Conservation (phyloP, 2,797 vertebrate genomes). For the Lepus oiostolus region DNA sequence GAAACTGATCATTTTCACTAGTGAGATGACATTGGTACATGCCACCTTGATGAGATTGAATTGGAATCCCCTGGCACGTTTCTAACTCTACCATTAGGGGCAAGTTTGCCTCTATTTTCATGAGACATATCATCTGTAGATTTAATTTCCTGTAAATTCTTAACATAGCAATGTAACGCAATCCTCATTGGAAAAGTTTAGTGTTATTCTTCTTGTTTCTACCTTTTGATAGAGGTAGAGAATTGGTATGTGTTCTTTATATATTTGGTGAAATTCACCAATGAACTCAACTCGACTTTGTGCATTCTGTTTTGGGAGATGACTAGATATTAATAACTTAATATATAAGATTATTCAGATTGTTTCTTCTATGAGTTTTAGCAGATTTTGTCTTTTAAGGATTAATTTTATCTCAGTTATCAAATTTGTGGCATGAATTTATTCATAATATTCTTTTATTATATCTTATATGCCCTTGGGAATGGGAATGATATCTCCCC, state of each 20-base stretch:
- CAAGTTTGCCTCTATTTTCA: not conserved
- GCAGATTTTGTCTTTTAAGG: not conserved
- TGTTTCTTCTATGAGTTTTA: not conserved
- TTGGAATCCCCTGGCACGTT: too few species aligned
- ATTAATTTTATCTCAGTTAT: not conserved
- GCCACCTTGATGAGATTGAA: too few species aligned
- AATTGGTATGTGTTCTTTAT: not conserved
- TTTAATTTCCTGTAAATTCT: not conserved
- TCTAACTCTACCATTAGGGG: too few species aligned
- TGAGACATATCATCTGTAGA: not conserved
- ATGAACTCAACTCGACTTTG: not conserved
- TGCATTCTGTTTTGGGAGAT: not conserved
- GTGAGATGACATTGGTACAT: too few species aligned
- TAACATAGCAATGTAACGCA: too few species aligned
- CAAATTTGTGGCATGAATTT: not conserved
- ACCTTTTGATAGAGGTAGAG: not conserved
- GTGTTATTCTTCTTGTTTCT: not conserved
- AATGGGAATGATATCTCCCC: not conserved
- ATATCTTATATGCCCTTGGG: not conserved
- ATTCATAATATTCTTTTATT: not conserved
- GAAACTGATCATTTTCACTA: too few species aligned
- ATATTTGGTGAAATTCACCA: not conserved
- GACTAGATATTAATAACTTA: not conserved
- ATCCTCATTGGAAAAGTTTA: not conserved
- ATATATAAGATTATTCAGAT: not conserved